Evolutionary conservation across 2,113 vertebrate genomes (phyloP).

Genomic region (Speoplatyrhinus poulsoni): DNA sequence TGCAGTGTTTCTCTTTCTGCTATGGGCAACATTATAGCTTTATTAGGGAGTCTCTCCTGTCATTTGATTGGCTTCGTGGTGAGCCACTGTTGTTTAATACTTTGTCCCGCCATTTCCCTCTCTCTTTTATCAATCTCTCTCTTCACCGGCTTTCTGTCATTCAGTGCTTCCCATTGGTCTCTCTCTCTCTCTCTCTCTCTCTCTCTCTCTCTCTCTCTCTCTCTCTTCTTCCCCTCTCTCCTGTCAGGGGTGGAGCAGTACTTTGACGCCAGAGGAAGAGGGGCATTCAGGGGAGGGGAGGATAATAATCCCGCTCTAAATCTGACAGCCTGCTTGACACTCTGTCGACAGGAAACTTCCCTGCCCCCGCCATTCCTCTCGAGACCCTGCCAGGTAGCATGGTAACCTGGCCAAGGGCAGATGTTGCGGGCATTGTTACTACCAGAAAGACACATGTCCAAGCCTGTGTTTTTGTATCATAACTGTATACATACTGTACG

Average conservation of each 20-base stretch:
- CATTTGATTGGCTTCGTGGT: too few relatives aligned
- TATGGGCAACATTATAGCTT: too few relatives aligned
- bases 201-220: neutral
- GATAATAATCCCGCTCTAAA: conserved; percentile 79
- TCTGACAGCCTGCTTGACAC: conserved; percentile 78
- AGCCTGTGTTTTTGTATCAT: neutral
- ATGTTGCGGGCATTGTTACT: conserved; percentile 14
- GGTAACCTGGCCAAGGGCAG: conserved; percentile 29
- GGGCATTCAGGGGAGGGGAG: conserved; percentile 54
- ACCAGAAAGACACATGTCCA: neutral
- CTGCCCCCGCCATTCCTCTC: conserved; percentile 9
- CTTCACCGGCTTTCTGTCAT: neutral
- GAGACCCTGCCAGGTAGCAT: conserved; percentile 26
- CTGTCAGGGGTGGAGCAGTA: conserved; percentile 56
- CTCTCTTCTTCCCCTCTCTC: conserved; percentile 14
- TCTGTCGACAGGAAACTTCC: conserved; percentile 63
- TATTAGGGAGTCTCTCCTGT: too few relatives aligned
- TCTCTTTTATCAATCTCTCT: neutral
- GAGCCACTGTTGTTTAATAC: too few relatives aligned
- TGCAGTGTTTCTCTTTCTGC: too few relatives aligned
- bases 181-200: conserved; percentile 7
- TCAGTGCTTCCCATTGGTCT: neutral
- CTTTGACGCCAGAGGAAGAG: conserved; percentile 64
- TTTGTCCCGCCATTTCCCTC: too few relatives aligned
- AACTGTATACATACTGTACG: neutral